phyloP scores from a whole-genome alignment of 2,888 invertebrate genomes.

The Chaetogeoica ovagalla region DNA sequence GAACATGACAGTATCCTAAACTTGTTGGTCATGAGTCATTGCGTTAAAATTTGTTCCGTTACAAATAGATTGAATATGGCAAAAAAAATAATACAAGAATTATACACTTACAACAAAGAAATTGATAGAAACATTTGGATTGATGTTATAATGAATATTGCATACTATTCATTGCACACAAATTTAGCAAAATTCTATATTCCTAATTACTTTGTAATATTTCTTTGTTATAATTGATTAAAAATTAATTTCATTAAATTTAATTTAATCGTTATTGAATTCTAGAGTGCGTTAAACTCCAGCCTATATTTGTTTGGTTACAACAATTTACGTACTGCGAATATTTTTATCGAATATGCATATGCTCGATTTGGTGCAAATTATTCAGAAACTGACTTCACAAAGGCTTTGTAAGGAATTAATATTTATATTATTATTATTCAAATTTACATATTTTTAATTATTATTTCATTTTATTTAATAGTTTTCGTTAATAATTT shows the following conservation, averaged over 20 bases:
- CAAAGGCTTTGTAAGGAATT: constrained; percentile 68
- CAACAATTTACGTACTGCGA: constrained; percentile 80
- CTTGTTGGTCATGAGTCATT: constrained; percentile 11
- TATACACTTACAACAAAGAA: neutral
- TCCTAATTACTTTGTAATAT: constrained; percentile 4
- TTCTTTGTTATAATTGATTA: neutral
- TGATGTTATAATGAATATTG: constrained; percentile 31
- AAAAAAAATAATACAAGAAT: constrained; percentile 21
- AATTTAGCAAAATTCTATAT: neutral
- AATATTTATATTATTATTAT: neutral
- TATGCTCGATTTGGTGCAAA: constrained; percentile 93
- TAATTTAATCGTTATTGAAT: neutral
- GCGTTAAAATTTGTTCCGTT: neutral
- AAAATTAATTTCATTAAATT: neutral
- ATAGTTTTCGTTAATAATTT: neutral
- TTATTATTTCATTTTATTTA: neutral
- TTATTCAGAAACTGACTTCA: constrained; percentile 78
- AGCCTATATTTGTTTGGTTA: constrained; percentile 33
- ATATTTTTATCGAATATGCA: constrained; percentile 87
- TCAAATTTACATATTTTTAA: no score
- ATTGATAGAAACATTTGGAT: constrained; percentile 6
- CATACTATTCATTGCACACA: neutral
- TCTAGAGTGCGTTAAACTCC: constrained; percentile 12
- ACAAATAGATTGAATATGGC: constrained; percentile 16
- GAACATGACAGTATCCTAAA: neutral